phyloP scores from a whole-genome alignment of 2,113 vertebrate genomes.

The human region DNA sequence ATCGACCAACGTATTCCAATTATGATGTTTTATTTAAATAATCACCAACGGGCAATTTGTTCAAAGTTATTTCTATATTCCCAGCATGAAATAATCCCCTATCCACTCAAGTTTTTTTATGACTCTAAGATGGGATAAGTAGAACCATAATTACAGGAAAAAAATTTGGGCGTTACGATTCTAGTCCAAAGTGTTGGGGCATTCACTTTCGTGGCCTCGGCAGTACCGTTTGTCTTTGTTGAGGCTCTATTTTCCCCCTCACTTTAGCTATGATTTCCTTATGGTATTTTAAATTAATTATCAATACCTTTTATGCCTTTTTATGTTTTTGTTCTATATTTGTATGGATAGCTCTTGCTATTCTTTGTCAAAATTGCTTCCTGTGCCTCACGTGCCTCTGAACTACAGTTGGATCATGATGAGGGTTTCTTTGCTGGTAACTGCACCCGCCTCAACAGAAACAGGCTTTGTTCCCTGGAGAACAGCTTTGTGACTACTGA shows the following conservation, averaged over 20 bases:
- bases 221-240: constrained; percentile 61
- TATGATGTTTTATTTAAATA: constrained; percentile 83
- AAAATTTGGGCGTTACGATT: constrained; percentile 50
- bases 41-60: constrained; percentile 82
- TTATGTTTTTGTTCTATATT: constrained; percentile 72
- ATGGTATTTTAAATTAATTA: constrained; percentile 77
- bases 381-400: neutral
- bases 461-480: constrained; percentile 44
- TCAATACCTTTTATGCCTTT: constrained; percentile 77
- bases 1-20: constrained; percentile 80
- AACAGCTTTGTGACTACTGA: constrained; percentile 37
- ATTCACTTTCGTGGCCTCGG: neutral
- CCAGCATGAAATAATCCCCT: constrained; percentile 74
- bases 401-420: constrained; percentile 9
- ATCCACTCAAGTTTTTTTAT: constrained; percentile 73
- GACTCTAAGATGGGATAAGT: constrained; percentile 75
- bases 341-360: constrained; percentile 65
- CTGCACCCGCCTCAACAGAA: neutral
- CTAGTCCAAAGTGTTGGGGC: constrained; percentile 40
- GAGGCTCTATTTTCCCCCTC: constrained; percentile 37
- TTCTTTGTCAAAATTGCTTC: constrained; percentile 76
- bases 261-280: constrained; percentile 56
- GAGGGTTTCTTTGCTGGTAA: constrained; percentile 24
- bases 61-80: constrained; percentile 76
- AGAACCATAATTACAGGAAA: constrained; percentile 74